A percentile compares a stretch with the other conserved stretches of the same genome.
Conservation (phyloP, 2,888 invertebrate genomes). For the Nemotelus nigrinus region DNA sequence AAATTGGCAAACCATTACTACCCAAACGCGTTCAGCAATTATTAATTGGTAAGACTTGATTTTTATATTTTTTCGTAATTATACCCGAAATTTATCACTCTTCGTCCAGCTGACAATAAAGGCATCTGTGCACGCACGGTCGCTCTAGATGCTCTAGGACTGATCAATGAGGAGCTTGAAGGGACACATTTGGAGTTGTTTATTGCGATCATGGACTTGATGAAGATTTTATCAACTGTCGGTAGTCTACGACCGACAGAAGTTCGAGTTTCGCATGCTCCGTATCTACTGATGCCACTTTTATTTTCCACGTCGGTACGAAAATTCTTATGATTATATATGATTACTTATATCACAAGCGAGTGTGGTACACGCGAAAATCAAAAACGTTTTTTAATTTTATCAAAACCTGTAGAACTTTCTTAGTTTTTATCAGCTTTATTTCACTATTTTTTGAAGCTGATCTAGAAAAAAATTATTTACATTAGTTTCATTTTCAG, state of each 20-base stretch:
- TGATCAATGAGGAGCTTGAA: conserved; percentile 47
- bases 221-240: conserved; percentile 48
- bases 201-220: conserved; percentile 47
- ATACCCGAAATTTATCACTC: neutral
- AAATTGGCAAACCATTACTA: conserved; percentile 46
- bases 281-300: conserved; percentile 49
- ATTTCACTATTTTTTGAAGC: neutral
- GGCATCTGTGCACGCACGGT: conserved; percentile 46
- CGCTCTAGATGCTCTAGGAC: conserved; percentile 48
- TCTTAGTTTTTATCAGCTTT: neutral
- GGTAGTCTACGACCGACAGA: conserved; percentile 50
- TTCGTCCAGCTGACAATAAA: conserved; percentile 46
- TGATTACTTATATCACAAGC: neutral
- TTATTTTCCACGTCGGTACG: conserved; percentile 46
- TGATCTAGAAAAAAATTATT: neutral
- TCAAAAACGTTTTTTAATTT: too few relatives aligned
- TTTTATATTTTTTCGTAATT: neutral
- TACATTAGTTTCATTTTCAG: neutral
- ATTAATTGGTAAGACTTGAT: conserved; percentile 44
- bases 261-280: conserved; percentile 49
- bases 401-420: too few relatives aligned
- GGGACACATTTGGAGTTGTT: conserved; percentile 46
- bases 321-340: neutral
- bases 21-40: conserved; percentile 48
- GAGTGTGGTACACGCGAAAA: too few relatives aligned